Evolutionary conservation across 2,888 invertebrate species (phyloP).

Genomic region (Lymantria dispar): DNA sequence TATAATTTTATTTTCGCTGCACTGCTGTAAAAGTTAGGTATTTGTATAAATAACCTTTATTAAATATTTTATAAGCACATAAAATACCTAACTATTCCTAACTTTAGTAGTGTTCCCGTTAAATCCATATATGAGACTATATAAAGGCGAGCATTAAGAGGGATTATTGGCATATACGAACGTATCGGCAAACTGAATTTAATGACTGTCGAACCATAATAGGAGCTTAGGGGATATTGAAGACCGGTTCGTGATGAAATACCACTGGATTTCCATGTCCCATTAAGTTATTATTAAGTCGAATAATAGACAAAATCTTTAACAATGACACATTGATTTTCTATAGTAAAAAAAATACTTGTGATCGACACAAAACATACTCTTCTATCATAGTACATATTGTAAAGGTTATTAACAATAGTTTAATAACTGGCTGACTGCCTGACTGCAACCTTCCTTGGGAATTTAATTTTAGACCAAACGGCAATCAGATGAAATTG

Average conservation of each 20-base stretch:
- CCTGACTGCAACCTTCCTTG: too few species aligned
- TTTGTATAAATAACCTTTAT: neutral
- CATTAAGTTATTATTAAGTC: neutral
- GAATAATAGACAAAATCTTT: neutral
- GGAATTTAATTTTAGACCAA: too few species aligned
- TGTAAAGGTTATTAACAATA: too few species aligned
- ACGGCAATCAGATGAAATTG: too few species aligned
- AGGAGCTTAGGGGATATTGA: constrained; percentile 5
- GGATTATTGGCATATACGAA: constrained; percentile 16
- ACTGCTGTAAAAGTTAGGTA: neutral
- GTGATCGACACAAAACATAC: too few species aligned
- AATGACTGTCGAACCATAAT: constrained; percentile 14
- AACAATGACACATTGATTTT: too few species aligned
- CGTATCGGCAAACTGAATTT: constrained; percentile 17
- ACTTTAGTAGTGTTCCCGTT: neutral
- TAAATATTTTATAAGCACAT: neutral
- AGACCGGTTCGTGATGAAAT: neutral
- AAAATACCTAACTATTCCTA: neutral
- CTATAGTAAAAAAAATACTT: too few species aligned
- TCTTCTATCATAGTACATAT: too few species aligned
- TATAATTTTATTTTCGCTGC: neutral
- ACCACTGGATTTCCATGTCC: neutral
- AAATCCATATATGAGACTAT: neutral
- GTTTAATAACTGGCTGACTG: too few species aligned
- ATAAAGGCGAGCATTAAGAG: constrained; percentile 10